phyloP scores from a whole-genome alignment of 2,113 vertebrate genomes.

The Chrysemys picta region DNA sequence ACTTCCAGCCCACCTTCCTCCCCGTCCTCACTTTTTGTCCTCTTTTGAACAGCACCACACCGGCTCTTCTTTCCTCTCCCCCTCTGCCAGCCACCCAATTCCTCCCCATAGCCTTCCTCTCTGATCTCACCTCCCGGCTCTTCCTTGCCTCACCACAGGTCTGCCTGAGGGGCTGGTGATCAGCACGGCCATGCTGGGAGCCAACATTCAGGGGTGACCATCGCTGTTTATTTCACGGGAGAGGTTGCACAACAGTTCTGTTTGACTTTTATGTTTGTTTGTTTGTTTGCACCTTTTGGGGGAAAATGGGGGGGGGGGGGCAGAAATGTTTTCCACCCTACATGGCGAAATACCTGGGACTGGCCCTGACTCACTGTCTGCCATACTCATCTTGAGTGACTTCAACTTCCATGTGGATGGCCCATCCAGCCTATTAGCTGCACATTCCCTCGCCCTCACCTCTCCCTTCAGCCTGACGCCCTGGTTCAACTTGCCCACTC shows the following conservation, averaged over 20 bases:
- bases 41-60: too few species aligned
- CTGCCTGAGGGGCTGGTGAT: background rate
- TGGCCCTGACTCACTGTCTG: background rate
- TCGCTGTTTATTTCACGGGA: background rate
- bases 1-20: background rate
- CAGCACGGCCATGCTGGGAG: background rate
- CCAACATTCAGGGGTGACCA: background rate
- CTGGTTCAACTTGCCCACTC: background rate
- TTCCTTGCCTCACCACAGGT: background rate
- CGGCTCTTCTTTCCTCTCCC: background rate
- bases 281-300: background rate
- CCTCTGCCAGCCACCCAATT: background rate
- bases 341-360: background rate
- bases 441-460: too few species aligned
- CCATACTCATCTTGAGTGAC: background rate
- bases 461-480: background rate
- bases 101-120: background rate
- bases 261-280: background rate
- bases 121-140: background rate
- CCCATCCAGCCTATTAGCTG: background rate
- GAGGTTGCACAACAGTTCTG: background rate
- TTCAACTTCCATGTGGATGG: background rate
- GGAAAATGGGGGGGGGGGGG: too few species aligned
- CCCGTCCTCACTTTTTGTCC: background rate
- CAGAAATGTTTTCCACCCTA: background rate